Conservation (phyloP, 2,113 vertebrate genomes). For the Lophotis ruficrista region DNA sequence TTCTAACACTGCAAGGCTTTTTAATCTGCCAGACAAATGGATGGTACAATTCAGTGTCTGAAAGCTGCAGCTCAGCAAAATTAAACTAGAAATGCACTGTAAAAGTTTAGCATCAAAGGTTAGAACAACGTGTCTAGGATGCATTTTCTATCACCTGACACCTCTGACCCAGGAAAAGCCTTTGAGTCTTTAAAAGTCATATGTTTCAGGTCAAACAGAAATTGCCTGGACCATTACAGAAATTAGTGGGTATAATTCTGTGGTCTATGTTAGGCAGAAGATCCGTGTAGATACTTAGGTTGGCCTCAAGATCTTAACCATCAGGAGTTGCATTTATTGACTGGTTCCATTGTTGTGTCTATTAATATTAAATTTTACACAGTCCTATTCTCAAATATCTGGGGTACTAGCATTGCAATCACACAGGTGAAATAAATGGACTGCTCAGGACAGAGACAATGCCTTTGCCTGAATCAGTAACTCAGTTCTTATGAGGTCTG, state of each 20-base stretch:
- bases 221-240: background rate
- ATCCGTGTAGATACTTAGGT: background rate
- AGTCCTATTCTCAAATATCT: background rate
- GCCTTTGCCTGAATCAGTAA: background rate
- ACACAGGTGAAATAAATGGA: background rate
- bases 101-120: background rate
- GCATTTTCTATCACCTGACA: background rate
- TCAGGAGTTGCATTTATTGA: background rate
- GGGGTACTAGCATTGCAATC: background rate
- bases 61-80: background rate
- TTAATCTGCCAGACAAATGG: conserved; percentile 1
- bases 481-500: background rate
- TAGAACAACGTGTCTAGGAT: background rate
- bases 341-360: background rate
- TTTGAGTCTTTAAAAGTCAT: background rate
- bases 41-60: background rate
- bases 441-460: background rate
- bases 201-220: background rate
- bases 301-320: background rate
- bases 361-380: background rate
- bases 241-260: background rate
- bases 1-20: background rate
- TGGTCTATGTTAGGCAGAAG: background rate
- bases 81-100: background rate
- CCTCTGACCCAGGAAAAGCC: background rate